Evolutionary conservation across 2,888 invertebrate species (phyloP).

Genomic region (Stomorhina lunata): DNA sequence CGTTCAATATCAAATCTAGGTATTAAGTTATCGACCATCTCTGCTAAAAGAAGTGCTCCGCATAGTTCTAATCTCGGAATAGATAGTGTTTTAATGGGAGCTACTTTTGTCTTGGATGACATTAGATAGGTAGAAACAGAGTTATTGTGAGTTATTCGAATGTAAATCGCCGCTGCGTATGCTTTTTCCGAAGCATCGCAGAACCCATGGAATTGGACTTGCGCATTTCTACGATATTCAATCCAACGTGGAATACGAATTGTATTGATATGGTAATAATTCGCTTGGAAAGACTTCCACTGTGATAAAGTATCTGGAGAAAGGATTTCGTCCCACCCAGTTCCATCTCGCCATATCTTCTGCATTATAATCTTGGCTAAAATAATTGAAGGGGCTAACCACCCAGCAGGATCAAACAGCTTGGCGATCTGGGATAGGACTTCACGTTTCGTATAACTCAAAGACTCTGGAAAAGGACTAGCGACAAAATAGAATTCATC

Average conservation of each 20-base stretch:
- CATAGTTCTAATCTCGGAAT: too few relatives aligned
- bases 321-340: constrained; percentile 37
- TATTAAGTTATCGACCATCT: not conserved
- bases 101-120: not conserved
- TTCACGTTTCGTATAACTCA: constrained; percentile 33
- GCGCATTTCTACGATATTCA: not conserved
- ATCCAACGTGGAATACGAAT: constrained; percentile 48
- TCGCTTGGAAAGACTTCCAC: constrained; percentile 21
- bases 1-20: not conserved
- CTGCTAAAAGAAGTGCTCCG: not conserved
- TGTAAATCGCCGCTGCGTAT: constrained; percentile 35
- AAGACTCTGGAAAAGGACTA: not conserved
- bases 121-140: not conserved
- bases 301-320: not conserved
- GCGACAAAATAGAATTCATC: constrained; percentile 33
- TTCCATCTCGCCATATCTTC: constrained; percentile 49
- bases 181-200: too few relatives aligned
- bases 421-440: constrained; percentile 45
- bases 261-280: constrained; percentile 23
- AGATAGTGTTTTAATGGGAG: not conserved
- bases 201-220: constrained; percentile 36
- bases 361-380: constrained; percentile 57
- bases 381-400: too few relatives aligned
- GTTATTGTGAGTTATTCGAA: not conserved
- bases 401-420: too few relatives aligned